Percentiles rank a stretch among this genome's conserved stretches.
phyloP scores from a whole-genome alignment of 2,113 vertebrate genomes.

The Sitta europaea region DNA sequence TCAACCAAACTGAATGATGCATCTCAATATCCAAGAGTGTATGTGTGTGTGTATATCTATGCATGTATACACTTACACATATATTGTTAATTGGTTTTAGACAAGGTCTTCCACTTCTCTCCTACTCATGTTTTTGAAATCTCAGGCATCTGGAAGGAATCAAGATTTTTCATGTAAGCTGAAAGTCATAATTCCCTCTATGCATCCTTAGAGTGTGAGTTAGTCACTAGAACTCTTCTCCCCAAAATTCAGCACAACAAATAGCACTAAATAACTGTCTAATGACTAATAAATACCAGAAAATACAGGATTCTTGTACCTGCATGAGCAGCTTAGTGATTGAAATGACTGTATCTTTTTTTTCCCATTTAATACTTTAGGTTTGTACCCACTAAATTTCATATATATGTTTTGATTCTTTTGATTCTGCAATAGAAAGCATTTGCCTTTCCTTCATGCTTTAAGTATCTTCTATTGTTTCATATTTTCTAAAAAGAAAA shows the following conservation, averaged over 20 bases:
- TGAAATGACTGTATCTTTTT: not conserved
- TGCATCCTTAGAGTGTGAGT: not conserved
- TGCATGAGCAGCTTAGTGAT: not conserved
- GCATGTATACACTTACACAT: not conserved
- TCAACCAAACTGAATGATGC: conserved; percentile 70
- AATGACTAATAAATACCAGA: not conserved
- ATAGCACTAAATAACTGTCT: not conserved
- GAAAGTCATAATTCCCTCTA: not conserved
- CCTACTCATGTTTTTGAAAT: not conserved
- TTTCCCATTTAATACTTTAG: not conserved
- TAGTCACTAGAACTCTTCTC: not conserved
- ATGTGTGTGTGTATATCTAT: not conserved
- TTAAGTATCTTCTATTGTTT: not conserved
- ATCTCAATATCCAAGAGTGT: not conserved
- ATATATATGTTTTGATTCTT: not conserved
- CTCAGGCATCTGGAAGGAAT: not conserved
- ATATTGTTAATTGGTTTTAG: not conserved
- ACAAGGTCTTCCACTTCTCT: not conserved
- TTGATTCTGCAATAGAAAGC: not conserved
- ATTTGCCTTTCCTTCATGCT: not conserved
- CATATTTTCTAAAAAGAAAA: not conserved
- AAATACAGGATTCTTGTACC: not conserved
- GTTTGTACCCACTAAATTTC: not conserved
- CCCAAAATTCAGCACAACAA: not conserved
- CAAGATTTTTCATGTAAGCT: not conserved